A percentile compares a stretch with the other conserved stretches of the same genome.
phyloP scores from a whole-genome alignment of 1,140 invertebrate genomes.

The Camponotus floridanus region DNA sequence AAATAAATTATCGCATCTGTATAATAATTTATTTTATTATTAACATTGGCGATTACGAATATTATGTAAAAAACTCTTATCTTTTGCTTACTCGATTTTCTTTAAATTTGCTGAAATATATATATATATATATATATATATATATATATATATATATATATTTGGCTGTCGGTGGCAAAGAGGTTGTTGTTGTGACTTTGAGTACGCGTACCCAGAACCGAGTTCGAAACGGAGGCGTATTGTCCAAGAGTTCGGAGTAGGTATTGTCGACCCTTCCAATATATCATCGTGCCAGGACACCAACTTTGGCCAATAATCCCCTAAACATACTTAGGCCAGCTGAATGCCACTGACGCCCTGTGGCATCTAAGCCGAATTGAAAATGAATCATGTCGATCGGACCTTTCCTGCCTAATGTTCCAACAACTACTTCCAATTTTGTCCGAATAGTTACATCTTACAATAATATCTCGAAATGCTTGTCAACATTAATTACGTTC shows the following conservation, averaged over 20 bases:
- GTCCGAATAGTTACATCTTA: slow-evolving; percentile 33
- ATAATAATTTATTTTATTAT: background rate
- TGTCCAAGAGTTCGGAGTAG: slow-evolving; percentile 75
- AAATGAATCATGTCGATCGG: slow-evolving; percentile 68
- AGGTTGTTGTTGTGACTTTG: slow-evolving; percentile 61
- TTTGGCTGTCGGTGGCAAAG: slow-evolving; percentile 42
- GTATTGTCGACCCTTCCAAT: slow-evolving; percentile 80
- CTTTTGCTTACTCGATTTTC: slow-evolving; percentile 21
- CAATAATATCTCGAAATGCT: slow-evolving; percentile 35
- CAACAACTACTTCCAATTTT: slow-evolving; percentile 56
- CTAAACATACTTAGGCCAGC: slow-evolving; percentile 75
- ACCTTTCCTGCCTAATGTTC: slow-evolving; percentile 59
- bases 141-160: background rate
- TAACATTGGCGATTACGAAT: background rate
- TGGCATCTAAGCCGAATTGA: slow-evolving; percentile 67
- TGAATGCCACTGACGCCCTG: slow-evolving; percentile 67
- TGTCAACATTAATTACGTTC: slow-evolving; percentile 16
- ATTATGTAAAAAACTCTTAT: background rate
- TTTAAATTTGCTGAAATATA: slow-evolving; percentile 34
- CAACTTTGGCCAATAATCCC: slow-evolving; percentile 81
- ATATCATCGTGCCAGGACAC: slow-evolving; percentile 77
- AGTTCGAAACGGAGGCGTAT: slow-evolving; percentile 77
- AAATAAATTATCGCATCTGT: background rate
- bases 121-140: background rate
- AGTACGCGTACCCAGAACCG: slow-evolving; percentile 61